Conservation (phyloP, 2,797 vertebrate species). For the Pygocentrus nattereri region DNA sequence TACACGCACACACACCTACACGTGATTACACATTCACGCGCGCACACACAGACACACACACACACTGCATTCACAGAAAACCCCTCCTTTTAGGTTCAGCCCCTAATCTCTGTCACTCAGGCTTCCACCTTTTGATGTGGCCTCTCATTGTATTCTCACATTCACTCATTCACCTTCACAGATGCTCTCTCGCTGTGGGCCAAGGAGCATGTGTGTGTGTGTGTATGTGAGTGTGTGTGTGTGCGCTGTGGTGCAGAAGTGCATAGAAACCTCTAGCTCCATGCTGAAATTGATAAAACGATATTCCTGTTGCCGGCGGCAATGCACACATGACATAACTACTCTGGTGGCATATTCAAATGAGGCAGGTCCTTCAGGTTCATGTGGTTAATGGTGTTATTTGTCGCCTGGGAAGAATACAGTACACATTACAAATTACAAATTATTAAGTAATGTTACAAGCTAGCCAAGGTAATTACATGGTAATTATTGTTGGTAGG, state of each 20-base stretch:
- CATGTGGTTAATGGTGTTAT: no score
- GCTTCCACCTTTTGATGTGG: slow-evolving; percentile 59
- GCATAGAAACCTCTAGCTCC: no score
- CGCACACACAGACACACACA: slow-evolving; percentile 19
- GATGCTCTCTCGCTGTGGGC: slow-evolving; percentile 36
- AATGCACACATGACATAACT: no score
- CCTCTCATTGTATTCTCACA: slow-evolving; percentile 55
- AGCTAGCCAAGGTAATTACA: no score
- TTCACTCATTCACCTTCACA: slow-evolving; percentile 55
- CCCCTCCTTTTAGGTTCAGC: slow-evolving; percentile 40
- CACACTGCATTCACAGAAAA: slow-evolving; percentile 22
- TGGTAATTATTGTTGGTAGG: no score
- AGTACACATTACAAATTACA: no score
- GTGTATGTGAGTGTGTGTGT: slow-evolving; percentile 17
- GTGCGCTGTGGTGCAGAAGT: background rate
- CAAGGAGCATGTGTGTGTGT: slow-evolving; percentile 24
- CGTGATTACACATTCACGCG: background rate
- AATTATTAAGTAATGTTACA: no score
- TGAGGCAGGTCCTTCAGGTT: no score
- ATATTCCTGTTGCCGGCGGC: no score
- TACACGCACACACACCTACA: slow-evolving; percentile 24
- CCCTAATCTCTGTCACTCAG: slow-evolving; percentile 54
- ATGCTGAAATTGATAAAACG: no score
- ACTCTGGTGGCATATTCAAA: no score
- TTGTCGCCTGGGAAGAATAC: no score